Base-by-base conservation (phyloP, 2,797 vertebrate species). In the Nothura maculosa region DNA sequence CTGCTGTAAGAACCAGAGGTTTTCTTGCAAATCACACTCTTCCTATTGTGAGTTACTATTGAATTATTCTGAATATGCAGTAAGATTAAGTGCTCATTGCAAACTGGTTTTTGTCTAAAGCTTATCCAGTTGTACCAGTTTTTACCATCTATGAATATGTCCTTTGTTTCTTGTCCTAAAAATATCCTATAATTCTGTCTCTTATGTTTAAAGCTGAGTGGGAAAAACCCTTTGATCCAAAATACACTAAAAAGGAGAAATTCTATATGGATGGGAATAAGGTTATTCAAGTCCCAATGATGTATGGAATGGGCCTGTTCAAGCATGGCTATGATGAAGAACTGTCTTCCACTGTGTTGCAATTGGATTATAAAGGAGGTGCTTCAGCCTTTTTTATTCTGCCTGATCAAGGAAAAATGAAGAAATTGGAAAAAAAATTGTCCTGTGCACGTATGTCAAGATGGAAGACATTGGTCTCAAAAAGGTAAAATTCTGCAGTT, bases 281-380 rank as follows among this genome's bases (percentile, higher is more conserved):
- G 66, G 93, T 73, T 2, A 98, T 99, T 76, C 86, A 98, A 89
- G 99, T 99, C 38, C 98, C 99, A 13, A 99, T 99, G 99, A 99
- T 99, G 99, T 98, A 91, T 89, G 98, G 95, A 61, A 97, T 68
- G 0, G 98, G 98, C 18, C 87, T 98, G 43, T 99, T 97, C 15
- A 97, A 98, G 27, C 95, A 96, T 4, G 98, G 98, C 61, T 95
- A 96, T 0, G 99, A 99, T 18, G 4, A 48, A 0, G 90, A 96
- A 22, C 98, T 99, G 84, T 95, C 97, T 92, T 98, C 98, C 70
- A 98, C 96, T 0, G 79, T 99, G 91, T 81, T 99, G 94, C 85
- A 98, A 97, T 97, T 99, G 94, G 99, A 99, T 30, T 99, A 99
- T 96, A 97, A 98, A 52, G 97, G 98, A 60, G 98, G 98, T 93